These are phyloP conservation scores for Ptychodera flava DNA, from an alignment of 35 echinoderm and acorn worm species.

Conservation along the genomic window DNA sequence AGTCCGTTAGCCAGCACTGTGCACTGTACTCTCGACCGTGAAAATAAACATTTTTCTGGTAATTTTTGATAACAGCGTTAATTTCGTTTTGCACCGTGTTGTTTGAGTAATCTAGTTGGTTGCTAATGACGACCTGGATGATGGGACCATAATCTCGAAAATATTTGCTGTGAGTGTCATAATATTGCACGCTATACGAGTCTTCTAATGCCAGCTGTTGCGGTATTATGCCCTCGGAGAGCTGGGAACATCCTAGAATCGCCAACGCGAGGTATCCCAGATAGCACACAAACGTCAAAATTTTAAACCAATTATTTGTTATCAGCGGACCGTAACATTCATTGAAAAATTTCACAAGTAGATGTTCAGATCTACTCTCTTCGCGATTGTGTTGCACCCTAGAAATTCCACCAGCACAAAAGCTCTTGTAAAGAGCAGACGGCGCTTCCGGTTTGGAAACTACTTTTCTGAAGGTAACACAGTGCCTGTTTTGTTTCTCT, in stretches of 20 bases:
- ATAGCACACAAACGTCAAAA: constrained; percentile 44
- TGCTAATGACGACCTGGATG: constrained; percentile 52
- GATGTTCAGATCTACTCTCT: constrained; percentile 4
- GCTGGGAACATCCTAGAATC: constrained; percentile 76
- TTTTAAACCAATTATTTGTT: constrained; percentile 62
- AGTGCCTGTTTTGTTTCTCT: background rate
- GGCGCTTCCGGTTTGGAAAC: background rate
- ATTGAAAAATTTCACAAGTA: background rate
- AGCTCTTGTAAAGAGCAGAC: constrained; percentile 13
- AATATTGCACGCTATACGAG: constrained; percentile 62
- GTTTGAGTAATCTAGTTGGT: constrained; percentile 70
- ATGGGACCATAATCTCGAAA: constrained; percentile 69
- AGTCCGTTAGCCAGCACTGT: background rate
- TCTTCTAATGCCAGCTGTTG: constrained; percentile 71
- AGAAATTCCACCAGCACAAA: constrained; percentile 47
- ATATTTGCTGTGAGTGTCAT: constrained; percentile 58
- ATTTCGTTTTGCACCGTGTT: constrained; percentile 39
- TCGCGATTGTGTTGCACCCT: background rate
- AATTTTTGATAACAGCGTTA: constrained; percentile 6
- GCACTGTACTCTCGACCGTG: background rate
- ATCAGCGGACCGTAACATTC: constrained; percentile 27
- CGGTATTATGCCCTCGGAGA: constrained; percentile 61
- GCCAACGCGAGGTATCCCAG: constrained; percentile 64
- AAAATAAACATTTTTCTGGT: constrained; percentile 11
- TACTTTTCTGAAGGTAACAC: background rate